Conservation (phyloP, 2,888 invertebrate genomes). For the Celastrina argiolus region DNA sequence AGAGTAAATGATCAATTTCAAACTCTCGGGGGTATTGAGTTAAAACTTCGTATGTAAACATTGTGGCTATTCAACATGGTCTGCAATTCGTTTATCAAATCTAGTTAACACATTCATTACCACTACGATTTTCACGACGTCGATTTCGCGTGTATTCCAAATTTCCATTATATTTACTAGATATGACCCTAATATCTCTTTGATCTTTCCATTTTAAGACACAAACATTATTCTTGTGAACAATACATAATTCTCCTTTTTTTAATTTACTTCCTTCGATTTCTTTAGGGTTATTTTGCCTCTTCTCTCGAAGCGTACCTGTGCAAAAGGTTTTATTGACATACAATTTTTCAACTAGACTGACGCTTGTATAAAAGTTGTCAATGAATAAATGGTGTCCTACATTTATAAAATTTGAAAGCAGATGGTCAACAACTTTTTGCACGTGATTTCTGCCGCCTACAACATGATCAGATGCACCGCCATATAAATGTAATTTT, state of each 20-base stretch:
- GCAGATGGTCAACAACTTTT: conserved; percentile 31
- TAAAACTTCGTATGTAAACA: too few relatives aligned
- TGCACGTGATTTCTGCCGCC: conserved; percentile 33
- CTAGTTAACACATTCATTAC: too few relatives aligned
- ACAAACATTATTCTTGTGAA: conserved; percentile 30
- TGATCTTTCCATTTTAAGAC: conserved; percentile 33
- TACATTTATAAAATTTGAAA: conserved; percentile 28
- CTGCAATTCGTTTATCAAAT: too few relatives aligned
- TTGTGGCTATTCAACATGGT: too few relatives aligned
- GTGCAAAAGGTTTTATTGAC: conserved; percentile 32
- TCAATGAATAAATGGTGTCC: conserved; percentile 34
- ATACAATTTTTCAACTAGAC: conserved; percentile 30
- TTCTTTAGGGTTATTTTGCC: conserved; percentile 30
- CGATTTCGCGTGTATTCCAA: too few relatives aligned
- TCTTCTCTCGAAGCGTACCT: conserved; percentile 30
- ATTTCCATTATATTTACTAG: conserved; percentile 37
- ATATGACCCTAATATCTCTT: conserved; percentile 38
- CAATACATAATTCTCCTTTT: conserved; percentile 29
- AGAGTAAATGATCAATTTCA: too few relatives aligned
- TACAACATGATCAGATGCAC: conserved; percentile 32
- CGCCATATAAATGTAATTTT: conserved; percentile 33
- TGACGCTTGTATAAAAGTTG: conserved; percentile 32
- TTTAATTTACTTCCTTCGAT: conserved; percentile 27
- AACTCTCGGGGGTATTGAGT: too few relatives aligned
- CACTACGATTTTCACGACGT: too few relatives aligned